Conservation (phyloP, 2,888 invertebrate genomes). For the Spicauda simplicius region DNA sequence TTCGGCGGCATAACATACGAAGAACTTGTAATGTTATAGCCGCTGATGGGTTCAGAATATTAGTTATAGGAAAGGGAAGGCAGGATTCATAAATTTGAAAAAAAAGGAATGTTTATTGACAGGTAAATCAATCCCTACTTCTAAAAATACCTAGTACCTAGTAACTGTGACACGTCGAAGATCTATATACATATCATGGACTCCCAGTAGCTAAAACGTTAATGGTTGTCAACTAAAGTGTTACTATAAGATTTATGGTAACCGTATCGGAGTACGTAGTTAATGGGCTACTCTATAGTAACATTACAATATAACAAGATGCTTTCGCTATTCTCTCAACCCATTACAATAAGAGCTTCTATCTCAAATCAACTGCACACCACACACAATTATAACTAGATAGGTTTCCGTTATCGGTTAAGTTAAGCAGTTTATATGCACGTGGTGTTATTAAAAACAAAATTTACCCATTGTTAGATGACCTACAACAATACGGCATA, state of each 20-base stretch:
- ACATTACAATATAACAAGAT: constrained; percentile 24
- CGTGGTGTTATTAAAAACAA: neutral
- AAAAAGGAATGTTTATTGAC: no score
- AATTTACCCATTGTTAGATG: neutral
- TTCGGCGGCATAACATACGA: no score
- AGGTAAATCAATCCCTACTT: no score
- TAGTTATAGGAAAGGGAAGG: no score
- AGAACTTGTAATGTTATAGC: no score
- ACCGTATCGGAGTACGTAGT: constrained; percentile 52
- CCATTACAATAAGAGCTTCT: constrained; percentile 41
- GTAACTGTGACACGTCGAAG: no score
- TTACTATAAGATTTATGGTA: constrained; percentile 60
- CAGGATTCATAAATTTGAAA: no score
- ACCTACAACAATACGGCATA: constrained; percentile 24
- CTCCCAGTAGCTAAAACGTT: no score
- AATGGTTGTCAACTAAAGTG: constrained; percentile 57
- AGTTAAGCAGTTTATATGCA: neutral
- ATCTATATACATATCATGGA: no score
- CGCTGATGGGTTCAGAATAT: no score
- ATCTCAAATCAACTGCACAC: constrained; percentile 33
- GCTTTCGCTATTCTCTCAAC: constrained; percentile 32
- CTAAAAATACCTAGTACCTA: no score
- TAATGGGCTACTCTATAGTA: constrained; percentile 45
- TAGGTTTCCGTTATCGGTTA: constrained; percentile 2
- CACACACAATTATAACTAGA: neutral